Base-by-base conservation (phyloP, 2,888 invertebrate species). In the Drosophila suboccidentalis region DNA sequence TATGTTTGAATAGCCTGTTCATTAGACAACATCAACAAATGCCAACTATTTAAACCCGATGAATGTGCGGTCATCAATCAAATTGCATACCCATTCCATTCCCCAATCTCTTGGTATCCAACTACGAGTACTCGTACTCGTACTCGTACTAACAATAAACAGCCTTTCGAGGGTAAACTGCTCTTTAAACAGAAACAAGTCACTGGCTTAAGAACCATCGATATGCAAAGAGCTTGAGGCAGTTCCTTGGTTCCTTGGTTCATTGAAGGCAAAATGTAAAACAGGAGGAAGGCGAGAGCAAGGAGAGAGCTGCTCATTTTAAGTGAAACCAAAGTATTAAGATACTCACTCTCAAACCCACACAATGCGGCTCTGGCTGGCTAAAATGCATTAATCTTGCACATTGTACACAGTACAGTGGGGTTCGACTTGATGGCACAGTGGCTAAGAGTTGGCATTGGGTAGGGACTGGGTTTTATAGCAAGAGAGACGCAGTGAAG, bases 321-420 rank as follows among this genome's bases (percentile, higher is more conserved):
- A 73, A 75, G 84, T 79, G 84, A 81, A 86, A 83, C 73, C 84
- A 83, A 78, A 86, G 84, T 84, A 86, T 84, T 86, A 84, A 83
- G 81, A 81, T 72, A 64, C 78, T 62, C 71, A 61, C 74, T 67
- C 71, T 58, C 71, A 1, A 26, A 68, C 65, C 41, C 61, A 54
- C 60, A 44, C 41, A 68, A 55, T 43, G 43, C 34, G 43, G 51
- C 72, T 51, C 15, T 32, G 55, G 26, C 47, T 60, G 63, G 69
- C 75, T 72, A 70, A 81, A 83, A 84, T 86, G 84, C 87, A 84
- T 84, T 84, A 84, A 84, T 84, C 84, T 86, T 83, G 47, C 67
- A 60, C 57, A 67, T 67, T 49, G 54, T 43, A 71, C 63, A 69
- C 41, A 75, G 15, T 15, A 22, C 26, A 26, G 43, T 32, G n/a